Evolutionary conservation across 2,888 invertebrate genomes (phyloP).

Genomic region (Nematopogon swammerdamellus): DNA sequence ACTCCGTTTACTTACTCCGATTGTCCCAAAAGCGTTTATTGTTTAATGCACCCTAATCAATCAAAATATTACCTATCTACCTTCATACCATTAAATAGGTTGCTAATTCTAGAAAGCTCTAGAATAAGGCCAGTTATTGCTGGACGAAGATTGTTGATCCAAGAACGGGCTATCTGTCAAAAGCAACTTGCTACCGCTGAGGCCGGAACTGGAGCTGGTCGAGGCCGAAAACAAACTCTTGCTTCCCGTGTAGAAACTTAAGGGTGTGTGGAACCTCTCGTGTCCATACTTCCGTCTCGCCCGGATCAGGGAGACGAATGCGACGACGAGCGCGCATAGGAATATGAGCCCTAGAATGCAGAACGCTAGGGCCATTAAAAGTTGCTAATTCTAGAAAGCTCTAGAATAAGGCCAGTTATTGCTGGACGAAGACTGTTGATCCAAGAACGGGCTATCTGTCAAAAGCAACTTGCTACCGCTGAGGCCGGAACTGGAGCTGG

Average conservation of each 20-base stretch:
- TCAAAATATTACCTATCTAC: too few species aligned
- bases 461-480: slow-evolving; percentile 59
- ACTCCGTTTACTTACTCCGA: too few species aligned
- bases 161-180: slow-evolving; percentile 60
- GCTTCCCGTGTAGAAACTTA: slow-evolving; percentile 56
- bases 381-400: slow-evolving; percentile 20
- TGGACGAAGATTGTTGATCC: slow-evolving; percentile 53
- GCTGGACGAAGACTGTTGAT: slow-evolving; percentile 52
- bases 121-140: slow-evolving; percentile 51
- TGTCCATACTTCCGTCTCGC: slow-evolving; percentile 51
- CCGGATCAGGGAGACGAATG: slow-evolving; percentile 63
- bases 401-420: slow-evolving; percentile 53
- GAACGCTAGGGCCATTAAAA: too few species aligned
- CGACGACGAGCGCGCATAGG: slow-evolving; percentile 66
- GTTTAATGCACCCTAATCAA: too few species aligned
- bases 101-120: slow-evolving; percentile 33
- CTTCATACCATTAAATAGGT: too few species aligned
- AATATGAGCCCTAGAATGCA: slow-evolving; percentile 64
- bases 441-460: slow-evolving; percentile 60
- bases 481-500: slow-evolving; percentile 57
- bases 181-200: slow-evolving; percentile 58
- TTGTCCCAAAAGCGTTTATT: too few species aligned
- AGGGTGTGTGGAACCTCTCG: slow-evolving; percentile 49
- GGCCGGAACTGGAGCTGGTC: slow-evolving; percentile 57
- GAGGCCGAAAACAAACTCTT: slow-evolving; percentile 61